These are phyloP conservation scores for Ursus arctos DNA, from an alignment of 2,113 vertebrate genomes.

Conservation along the genomic window DNA sequence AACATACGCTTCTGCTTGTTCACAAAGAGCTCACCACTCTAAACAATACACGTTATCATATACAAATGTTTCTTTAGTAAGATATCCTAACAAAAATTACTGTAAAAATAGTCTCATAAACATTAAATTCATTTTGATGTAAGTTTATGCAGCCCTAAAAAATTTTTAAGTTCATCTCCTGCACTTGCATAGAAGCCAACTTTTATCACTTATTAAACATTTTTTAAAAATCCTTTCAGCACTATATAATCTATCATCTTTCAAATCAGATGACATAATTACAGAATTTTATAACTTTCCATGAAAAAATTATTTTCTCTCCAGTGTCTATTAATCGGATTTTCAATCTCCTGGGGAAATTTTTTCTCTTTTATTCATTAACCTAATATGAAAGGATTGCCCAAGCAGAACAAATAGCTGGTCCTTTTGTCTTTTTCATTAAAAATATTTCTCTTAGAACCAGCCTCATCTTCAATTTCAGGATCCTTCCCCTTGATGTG, in stretches of 20 bases:
- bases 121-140: not conserved
- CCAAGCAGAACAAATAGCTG: constrained; percentile 37
- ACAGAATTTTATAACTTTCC: constrained; percentile 54
- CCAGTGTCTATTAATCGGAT: constrained; percentile 56
- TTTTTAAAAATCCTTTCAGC: constrained; percentile 29
- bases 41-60: not conserved
- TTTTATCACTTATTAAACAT: not conserved
- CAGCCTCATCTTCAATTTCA: not conserved
- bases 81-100: not conserved
- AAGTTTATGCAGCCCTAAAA: not conserved
- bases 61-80: not conserved
- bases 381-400: not conserved
- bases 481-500: not conserved
- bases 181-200: not conserved
- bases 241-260: constrained; percentile 36
- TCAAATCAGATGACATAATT: constrained; percentile 58
- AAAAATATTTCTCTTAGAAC: constrained; percentile 34
- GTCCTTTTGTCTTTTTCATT: not conserved
- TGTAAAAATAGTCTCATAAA: not conserved
- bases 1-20: not conserved
- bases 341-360: constrained; percentile 41
- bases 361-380: constrained; percentile 40
- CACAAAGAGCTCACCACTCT: not conserved
- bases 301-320: constrained; percentile 56
- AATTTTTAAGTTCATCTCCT: constrained; percentile 1